A percentile compares a stretch with the other conserved stretches of the same genome.
phyloP scores from a whole-genome alignment of 2,797 vertebrate species.

The Mergus octosetaceus region DNA sequence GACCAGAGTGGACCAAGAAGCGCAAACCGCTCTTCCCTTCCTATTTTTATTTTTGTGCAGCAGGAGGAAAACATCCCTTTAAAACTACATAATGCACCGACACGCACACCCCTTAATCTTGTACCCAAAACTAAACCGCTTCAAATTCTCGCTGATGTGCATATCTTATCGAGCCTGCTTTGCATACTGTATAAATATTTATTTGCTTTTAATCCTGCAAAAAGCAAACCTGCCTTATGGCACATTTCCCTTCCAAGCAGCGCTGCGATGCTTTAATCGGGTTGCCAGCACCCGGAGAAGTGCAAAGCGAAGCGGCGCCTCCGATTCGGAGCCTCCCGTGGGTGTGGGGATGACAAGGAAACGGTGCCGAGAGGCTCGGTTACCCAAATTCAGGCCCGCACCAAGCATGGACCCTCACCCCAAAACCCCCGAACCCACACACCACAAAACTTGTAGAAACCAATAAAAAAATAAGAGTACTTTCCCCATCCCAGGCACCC shows the following conservation, averaged over 20 bases:
- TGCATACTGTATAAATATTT: conserved; percentile 50
- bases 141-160: conserved; percentile 58
- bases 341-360: not conserved
- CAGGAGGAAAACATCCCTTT: not conserved
- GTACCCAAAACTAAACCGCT: conserved; percentile 35
- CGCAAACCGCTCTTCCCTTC: not conserved
- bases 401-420: fast-evolving
- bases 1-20: not conserved
- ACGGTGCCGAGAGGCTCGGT: not conserved
- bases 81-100: not conserved
- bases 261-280: not conserved
- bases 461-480: fast-evolving
- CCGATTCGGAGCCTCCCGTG: not conserved
- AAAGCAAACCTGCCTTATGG: conserved; percentile 65
- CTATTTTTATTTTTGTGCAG: not conserved
- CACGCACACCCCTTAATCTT: conserved; percentile 1
- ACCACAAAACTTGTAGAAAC: not conserved
- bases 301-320: not conserved
- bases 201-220: conserved; percentile 65
- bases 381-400: not conserved
- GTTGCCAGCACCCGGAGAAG: not conserved
- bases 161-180: conserved; percentile 54
- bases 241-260: conserved; percentile 19
- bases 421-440: fast-evolving
- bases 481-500: not conserved